Evolutionary conservation across 2,888 invertebrate genomes (phyloP), one percentile per base, ranked within the genome.

Genomic region (Nymphalis c-album): DNA sequence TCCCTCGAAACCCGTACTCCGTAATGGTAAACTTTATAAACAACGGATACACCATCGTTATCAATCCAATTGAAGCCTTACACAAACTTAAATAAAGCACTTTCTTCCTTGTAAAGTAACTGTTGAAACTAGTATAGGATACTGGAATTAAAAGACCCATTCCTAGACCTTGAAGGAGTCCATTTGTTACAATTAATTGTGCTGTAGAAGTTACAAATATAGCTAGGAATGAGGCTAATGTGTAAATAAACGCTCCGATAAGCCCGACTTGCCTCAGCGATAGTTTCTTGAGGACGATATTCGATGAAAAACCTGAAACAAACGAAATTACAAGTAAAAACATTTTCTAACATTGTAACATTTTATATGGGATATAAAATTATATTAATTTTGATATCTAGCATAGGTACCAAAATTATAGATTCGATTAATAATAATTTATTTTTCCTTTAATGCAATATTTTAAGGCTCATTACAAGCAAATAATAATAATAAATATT

Each of bases 101-200:
- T 74, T 96, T 92, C 80, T 93, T 95, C 84, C 94, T 94, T 20
- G 95, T 94, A 75, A 96, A 96, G 77, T 95, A 96, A 70, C 94
- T 93, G 77, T 96, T 96, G 76, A 96, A 95, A 67, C 95, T 94
- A 0, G 96, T 95, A 75, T 95, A 95, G 0, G 94, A 92, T 50
- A 95, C 93, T n/a, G 96, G 95, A 75, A 96, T 92, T 76, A 96
- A 94, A 5, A 96, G 81, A 0, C 96, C 96, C 81, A 95, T 94
- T 64, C 95, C 96, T 31, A 92, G 76, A 76, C 94, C 94, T 86
- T 94, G 94, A 7, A 95, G 82, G 70, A 95, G 82, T 66, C 95
- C 94, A 85, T 94, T 95, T 26, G 95, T 93, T 67, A 95, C 77
- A 55, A 95, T 91, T 76, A 96, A 84, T 75, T 95, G 94, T 63